phyloP scores from a whole-genome alignment of 1,140 invertebrate genomes.

The Neocloeon triangulifer region DNA sequence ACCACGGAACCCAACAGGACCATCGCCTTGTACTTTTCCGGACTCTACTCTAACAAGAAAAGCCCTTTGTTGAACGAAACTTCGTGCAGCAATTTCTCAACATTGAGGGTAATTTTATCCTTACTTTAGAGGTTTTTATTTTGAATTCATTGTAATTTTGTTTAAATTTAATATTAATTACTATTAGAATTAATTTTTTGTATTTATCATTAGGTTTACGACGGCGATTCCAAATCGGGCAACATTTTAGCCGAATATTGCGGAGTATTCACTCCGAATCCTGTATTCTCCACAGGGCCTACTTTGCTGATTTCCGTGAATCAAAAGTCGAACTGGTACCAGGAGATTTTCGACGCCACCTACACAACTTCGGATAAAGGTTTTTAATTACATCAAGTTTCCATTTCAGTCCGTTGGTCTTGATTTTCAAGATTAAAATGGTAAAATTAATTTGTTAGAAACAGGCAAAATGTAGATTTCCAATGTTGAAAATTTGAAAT shows the following conservation, averaged over 20 bases:
- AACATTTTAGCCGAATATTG: constrained; percentile 17
- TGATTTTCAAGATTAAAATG: too few relatives aligned
- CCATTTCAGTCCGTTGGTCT: not conserved
- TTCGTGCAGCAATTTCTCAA: too few relatives aligned
- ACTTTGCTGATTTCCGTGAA: not conserved
- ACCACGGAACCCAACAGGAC: constrained; percentile 27
- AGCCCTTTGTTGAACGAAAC: too few relatives aligned
- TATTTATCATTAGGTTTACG: constrained; percentile 21
- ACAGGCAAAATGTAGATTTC: too few relatives aligned
- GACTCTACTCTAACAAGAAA: constrained; percentile 14
- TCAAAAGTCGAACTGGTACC: constrained; percentile 4
- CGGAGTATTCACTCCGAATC: constrained; percentile 15
- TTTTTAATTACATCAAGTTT: constrained; percentile 11
- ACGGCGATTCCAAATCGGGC: constrained; percentile 12
- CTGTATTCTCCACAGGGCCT: constrained; percentile 31
- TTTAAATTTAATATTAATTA: too few relatives aligned
- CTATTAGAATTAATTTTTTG: too few relatives aligned
- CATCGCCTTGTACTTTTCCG: constrained; percentile 36
- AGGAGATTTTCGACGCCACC: constrained; percentile 29
- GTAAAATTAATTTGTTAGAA: too few relatives aligned
- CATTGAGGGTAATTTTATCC: too few relatives aligned
- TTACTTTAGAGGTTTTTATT: too few relatives aligned
- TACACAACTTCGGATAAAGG: constrained; percentile 37
- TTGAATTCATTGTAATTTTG: too few relatives aligned
- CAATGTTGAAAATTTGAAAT: too few relatives aligned